phyloP scores from a whole-genome alignment of 2,113 vertebrate species.

The Hippopotamus amphibius region DNA sequence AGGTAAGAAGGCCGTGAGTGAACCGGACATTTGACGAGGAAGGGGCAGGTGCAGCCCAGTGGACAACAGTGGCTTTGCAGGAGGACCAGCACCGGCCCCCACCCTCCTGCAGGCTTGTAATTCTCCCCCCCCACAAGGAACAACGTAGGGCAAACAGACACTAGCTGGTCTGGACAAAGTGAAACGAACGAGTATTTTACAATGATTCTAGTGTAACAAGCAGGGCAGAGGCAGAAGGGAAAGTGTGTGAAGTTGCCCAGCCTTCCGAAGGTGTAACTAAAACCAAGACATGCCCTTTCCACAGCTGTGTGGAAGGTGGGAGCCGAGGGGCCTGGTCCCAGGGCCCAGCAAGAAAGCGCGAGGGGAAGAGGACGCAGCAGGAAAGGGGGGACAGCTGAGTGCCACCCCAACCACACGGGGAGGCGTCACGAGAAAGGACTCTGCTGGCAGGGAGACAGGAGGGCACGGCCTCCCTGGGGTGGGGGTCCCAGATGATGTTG shows the following conservation, averaged over 20 bases:
- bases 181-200: neutral
- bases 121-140: neutral
- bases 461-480: neutral
- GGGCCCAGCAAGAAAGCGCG: rapidly evolving
- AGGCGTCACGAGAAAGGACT: neutral
- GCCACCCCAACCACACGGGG: rapidly evolving
- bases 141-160: neutral
- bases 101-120: rapidly evolving
- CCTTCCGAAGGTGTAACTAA: neutral
- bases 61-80: too few relatives aligned
- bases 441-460: neutral
- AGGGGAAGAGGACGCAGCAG: neutral
- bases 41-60: neutral
- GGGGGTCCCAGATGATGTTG: neutral
- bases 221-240: neutral
- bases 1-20: too few relatives aligned
- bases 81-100: neutral
- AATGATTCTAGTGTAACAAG: neutral
- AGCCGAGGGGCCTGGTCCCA: rapidly evolving
- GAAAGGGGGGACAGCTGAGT: neutral
- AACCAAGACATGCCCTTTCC: rapidly evolving
- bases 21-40: neutral
- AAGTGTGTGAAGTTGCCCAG: rapidly evolving
- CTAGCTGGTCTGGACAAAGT: neutral
- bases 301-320: rapidly evolving